These are phyloP conservation scores for Liodrosophila aerea DNA, from an alignment of 2,888 invertebrate species.

Conservation along the genomic window DNA sequence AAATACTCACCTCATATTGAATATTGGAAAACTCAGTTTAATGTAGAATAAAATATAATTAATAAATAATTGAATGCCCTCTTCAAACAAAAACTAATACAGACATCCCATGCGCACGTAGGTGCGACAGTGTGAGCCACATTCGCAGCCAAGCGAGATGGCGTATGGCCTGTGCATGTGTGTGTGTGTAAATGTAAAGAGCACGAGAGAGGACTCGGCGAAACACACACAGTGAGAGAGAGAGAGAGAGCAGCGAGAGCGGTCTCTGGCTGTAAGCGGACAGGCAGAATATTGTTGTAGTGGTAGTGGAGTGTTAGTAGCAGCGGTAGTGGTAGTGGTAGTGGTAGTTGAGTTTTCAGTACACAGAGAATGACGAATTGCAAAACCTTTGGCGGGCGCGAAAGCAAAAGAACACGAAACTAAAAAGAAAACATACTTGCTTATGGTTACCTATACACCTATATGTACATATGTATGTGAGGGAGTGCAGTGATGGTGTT, in stretches of 20 bases:
- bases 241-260: slow-evolving; percentile 32
- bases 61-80: slow-evolving; percentile 66
- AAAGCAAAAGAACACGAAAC: no score
- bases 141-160: slow-evolving; percentile 61
- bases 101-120: slow-evolving; percentile 52
- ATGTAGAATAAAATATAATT: slow-evolving; percentile 50
- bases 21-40: no score
- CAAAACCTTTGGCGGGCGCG: slow-evolving; percentile 56
- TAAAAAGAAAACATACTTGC: slow-evolving; percentile 34
- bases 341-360: slow-evolving; percentile 69
- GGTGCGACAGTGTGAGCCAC: slow-evolving; percentile 62
- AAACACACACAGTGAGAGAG: slow-evolving; percentile 12
- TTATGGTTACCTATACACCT: no score
- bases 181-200: slow-evolving; percentile 62
- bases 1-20: no score
- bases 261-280: slow-evolving; percentile 61
- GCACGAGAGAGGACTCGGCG: slow-evolving; percentile 40
- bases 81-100: slow-evolving; percentile 75
- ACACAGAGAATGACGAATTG: slow-evolving; percentile 54
- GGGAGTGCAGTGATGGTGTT: slow-evolving; percentile 25
- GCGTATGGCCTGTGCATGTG: slow-evolving; percentile 36
- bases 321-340: slow-evolving; percentile 23
- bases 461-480: no score
- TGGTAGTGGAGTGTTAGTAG: slow-evolving; percentile 36
- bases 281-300: slow-evolving; percentile 53